Evolutionary conservation across 1,140 invertebrate species (phyloP).

Genomic region (roundworm (Caenorhabditis elegans)): DNA sequence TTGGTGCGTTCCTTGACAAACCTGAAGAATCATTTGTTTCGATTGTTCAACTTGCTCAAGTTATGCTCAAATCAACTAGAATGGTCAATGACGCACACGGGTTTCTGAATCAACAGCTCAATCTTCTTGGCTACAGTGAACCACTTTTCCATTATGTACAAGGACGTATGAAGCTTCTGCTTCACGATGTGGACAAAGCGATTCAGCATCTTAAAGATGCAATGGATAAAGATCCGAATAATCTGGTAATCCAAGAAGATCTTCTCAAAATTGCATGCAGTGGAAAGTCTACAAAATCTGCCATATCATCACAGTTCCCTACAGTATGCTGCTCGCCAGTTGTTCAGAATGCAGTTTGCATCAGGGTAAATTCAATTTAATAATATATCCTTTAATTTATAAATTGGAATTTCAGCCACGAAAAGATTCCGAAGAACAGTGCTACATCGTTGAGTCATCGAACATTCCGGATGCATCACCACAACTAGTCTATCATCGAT

Average conservation of each 20-base stretch:
- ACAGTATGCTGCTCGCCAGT: constrained; percentile 36
- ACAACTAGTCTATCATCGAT: constrained; percentile 36
- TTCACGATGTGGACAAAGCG: constrained; percentile 25
- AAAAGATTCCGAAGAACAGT: constrained; percentile 2
- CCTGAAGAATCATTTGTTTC: neutral
- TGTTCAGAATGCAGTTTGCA: constrained; percentile 39
- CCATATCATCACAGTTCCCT: constrained; percentile 12
- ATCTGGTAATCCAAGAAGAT: constrained; percentile 21
- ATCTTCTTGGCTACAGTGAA: neutral
- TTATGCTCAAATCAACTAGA: neutral
- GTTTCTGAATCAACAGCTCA: neutral
- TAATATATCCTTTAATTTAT: neutral
- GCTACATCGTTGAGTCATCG: constrained; percentile 27
- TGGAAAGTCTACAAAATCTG: constrained; percentile 40
- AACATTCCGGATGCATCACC: neutral
- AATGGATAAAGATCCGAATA: constrained; percentile 33
- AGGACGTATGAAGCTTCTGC: constrained; percentile 28
- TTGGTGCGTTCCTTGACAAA: constrained; percentile 68
- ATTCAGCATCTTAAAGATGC: constrained; percentile 37
- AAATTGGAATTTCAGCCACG: neutral
- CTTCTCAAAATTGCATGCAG: constrained; percentile 39
- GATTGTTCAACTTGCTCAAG: neutral
- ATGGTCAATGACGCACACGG: constrained; percentile 12
- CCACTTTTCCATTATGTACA: constrained; percentile 12
- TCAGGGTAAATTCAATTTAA: constrained; percentile 17